Evolutionary conservation across 2,797 vertebrate genomes (phyloP).

Genomic region (Menidia menidia): DNA sequence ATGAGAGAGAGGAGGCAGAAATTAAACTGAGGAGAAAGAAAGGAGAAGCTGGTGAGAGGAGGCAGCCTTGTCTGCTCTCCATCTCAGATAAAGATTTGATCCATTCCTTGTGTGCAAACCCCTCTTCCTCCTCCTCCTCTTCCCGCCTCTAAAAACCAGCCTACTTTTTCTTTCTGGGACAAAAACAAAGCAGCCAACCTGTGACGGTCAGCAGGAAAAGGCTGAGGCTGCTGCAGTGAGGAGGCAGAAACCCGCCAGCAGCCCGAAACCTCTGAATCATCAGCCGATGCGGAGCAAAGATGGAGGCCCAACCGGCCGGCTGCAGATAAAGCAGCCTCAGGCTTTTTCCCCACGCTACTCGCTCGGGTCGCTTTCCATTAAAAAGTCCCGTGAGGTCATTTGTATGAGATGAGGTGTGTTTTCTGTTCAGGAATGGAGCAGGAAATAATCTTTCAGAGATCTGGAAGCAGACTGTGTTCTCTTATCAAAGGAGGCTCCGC

Average conservation of each 20-base stretch:
- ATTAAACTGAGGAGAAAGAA: background rate
- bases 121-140: conserved; percentile 45
- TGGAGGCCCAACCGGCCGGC: background rate
- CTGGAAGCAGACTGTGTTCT: no score
- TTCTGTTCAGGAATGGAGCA: no score
- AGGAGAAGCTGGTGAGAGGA: conserved; percentile 33
- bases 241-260: background rate
- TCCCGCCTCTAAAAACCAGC: conserved; percentile 11
- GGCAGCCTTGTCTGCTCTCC: conserved; percentile 28
- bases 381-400: no score
- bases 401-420: no score
- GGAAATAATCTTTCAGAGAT: no score
- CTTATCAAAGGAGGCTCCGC: no score
- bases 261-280: conserved; percentile 12
- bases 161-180: conserved; percentile 36
- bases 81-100: conserved; percentile 76
- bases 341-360: background rate
- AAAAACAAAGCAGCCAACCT: no score
- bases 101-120: conserved; percentile 69
- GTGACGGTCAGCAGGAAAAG: no score
- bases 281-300: conserved; percentile 3
- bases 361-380: no score
- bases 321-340: conserved; percentile 5
- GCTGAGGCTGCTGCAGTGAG: conserved; percentile 12
- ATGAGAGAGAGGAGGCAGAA: background rate